Evolutionary conservation across 2,113 vertebrate genomes (phyloP).

Genomic region (Nerophis ophidion): DNA sequence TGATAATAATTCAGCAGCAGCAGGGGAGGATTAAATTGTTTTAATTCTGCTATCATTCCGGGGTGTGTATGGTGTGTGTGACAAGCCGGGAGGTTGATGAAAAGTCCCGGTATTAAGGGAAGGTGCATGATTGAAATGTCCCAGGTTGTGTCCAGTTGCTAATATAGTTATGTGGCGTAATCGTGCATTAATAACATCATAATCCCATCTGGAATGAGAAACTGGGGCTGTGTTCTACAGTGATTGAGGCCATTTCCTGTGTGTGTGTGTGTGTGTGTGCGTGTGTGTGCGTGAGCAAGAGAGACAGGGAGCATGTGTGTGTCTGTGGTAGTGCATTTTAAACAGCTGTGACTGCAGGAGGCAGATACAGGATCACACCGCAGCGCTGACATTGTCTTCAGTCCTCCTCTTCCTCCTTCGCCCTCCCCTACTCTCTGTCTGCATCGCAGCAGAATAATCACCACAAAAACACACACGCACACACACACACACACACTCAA

Average conservation of each 20-base stretch:
- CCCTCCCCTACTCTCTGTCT: conserved; percentile 56
- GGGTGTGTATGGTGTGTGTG: conserved; percentile 32
- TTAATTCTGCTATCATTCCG: conserved; percentile 39
- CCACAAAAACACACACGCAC: conserved; percentile 37
- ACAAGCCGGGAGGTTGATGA: conserved; percentile 43
- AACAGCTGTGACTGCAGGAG: conserved; percentile 62
- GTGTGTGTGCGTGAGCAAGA: conserved; percentile 14
- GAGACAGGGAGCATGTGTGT: conserved; percentile 9
- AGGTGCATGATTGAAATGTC: conserved; percentile 66
- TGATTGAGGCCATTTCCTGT: conserved; percentile 69
- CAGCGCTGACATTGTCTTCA: conserved; percentile 69
- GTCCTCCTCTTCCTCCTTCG: conserved; percentile 47
- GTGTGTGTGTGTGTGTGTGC: conserved; percentile 31
- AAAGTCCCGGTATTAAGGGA: conserved; percentile 46
- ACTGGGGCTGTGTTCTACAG: conserved; percentile 56
- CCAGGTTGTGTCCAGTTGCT: conserved; percentile 63
- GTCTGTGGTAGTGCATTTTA: conserved; percentile 55
- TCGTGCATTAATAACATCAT: conserved; percentile 68
- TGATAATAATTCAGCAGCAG: conserved; percentile 37
- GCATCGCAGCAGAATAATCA: conserved; percentile 67
- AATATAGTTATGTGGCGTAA: conserved; percentile 65
- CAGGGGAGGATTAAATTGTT: conserved; percentile 30
- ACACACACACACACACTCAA: conserved; percentile 24
- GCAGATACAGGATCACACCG: conserved; percentile 66
- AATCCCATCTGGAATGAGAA: conserved; percentile 68